These are phyloP conservation scores for Ceramica pisi DNA, from an alignment of 2,888 invertebrate genomes.

Conservation along the genomic window DNA sequence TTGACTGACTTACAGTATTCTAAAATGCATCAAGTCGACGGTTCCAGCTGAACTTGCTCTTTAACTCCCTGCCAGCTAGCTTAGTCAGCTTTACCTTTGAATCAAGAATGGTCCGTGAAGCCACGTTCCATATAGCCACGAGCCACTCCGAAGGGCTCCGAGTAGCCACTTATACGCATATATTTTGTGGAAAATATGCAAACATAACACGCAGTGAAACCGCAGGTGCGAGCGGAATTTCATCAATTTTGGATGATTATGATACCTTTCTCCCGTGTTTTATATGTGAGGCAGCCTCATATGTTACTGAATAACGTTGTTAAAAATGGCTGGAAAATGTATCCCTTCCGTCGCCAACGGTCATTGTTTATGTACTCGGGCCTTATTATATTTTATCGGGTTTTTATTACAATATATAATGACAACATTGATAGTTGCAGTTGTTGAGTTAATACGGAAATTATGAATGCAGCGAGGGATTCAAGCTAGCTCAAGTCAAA, in stretches of 20 bases:
- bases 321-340: slow-evolving; percentile 18
- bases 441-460: too few species aligned
- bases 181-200: slow-evolving; percentile 61
- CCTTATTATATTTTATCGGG: not conserved
- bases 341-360: not conserved
- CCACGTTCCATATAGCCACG: slow-evolving; percentile 2
- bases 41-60: not conserved
- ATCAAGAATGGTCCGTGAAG: not conserved
- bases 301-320: slow-evolving; percentile 20
- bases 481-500: too few species aligned
- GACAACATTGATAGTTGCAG: too few species aligned
- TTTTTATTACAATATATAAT: too few species aligned
- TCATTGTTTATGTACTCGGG: not conserved
- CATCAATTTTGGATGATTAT: slow-evolving; percentile 62
- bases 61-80: not conserved
- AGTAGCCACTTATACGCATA: slow-evolving; percentile 37
- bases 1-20: not conserved
- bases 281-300: slow-evolving; percentile 33
- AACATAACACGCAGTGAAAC: slow-evolving; percentile 58
- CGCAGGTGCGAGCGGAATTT: slow-evolving; percentile 64
- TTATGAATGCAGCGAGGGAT: too few species aligned
- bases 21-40: not conserved
- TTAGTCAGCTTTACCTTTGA: not conserved
- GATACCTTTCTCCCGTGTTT: slow-evolving; percentile 44
- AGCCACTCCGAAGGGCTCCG: slow-evolving; percentile 7